Base-by-base conservation (phyloP, 1,140 invertebrate species). In the Thrips palmi region DNA sequence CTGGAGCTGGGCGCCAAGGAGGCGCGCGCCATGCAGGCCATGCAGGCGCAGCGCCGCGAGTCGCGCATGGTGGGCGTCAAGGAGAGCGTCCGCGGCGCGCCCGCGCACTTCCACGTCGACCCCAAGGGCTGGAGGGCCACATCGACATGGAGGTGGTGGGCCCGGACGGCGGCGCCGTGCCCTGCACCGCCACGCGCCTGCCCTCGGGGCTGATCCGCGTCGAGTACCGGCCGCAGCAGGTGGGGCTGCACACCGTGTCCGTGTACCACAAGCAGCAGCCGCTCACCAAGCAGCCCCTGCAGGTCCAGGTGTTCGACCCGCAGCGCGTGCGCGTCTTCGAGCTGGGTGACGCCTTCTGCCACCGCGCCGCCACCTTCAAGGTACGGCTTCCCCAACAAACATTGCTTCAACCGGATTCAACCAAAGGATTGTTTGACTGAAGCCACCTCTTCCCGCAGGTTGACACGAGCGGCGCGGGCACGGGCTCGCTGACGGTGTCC, bases 301-400 rank as follows among this genome's bases (percentile, higher is more conserved):
- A 73, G 1, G 70, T 89, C 3, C 80, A 86, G 51, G 84, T 82
- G 0, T 83, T 86, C 40, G 87, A 94, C 60, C 81, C 86, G 0
- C 65, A 68, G 4, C 69, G 78, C 50, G 79, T 92, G 11, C 71
- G 75, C 37, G 69, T 88, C 33, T 62, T 73, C 25, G 78, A 84
- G 43, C 66, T 84, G 33, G 71, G 74, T 14, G 77, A 86, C 49
- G 80, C 82, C 1, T 65, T 80, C 32, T 78, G 83, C 43, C 80
- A 88, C 58, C 68, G 81, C 43, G 82, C 88, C 24, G 77, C 78
- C 34, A 72, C 72, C 39, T 75, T 83, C 45, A 72, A 55, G 75
- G 77, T 79, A 47, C n/a, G n/a, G n/a, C n/a, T n/a, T n/a, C n/a
- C n/a, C n/a, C n/a, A n/a, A n/a, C n/a, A n/a, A n/a, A n/a, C n/a